Evolutionary conservation across 1,140 invertebrate genomes (phyloP).

Genomic region (Lepidurus arcticus): DNA sequence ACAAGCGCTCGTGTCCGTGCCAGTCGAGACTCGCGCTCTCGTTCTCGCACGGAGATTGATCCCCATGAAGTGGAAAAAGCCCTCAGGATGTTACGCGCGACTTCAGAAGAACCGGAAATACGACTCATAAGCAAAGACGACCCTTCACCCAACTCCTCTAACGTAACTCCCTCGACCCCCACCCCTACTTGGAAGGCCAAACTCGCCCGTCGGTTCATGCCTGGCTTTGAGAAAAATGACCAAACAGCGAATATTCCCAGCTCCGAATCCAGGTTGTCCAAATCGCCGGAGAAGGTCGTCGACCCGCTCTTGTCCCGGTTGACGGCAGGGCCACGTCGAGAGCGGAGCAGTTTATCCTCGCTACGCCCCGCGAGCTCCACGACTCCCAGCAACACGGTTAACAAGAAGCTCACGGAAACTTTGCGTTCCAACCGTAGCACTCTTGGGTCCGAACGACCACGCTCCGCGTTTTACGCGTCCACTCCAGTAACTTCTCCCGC

Average conservation of each 20-base stretch:
- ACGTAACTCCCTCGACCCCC: background rate
- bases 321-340: background rate
- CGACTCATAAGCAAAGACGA: background rate
- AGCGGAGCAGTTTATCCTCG: background rate
- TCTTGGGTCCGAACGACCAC: conserved; percentile 8
- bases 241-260: background rate
- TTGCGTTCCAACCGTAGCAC: background rate
- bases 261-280: background rate
- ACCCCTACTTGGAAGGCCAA: conserved; percentile 5
- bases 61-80: conserved; percentile 38
- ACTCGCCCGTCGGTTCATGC: background rate
- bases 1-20: conserved; percentile 33
- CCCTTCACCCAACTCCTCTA: background rate
- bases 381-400: background rate
- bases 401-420: background rate
- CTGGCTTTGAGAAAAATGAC: background rate
- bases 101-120: conserved; percentile 27
- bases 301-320: background rate
- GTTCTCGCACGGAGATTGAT: conserved; percentile 40
- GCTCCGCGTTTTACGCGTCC: conserved; percentile 31
- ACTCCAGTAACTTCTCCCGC: conserved; percentile 23
- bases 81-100: conserved; percentile 31
- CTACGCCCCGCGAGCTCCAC: background rate
- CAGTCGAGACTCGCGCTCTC: conserved; percentile 48
- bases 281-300: background rate